Percentiles rank a stretch among this genome's conserved stretches.
Conservation (phyloP, 2,113 vertebrate genomes). For the Gopherus evgoodei region DNA sequence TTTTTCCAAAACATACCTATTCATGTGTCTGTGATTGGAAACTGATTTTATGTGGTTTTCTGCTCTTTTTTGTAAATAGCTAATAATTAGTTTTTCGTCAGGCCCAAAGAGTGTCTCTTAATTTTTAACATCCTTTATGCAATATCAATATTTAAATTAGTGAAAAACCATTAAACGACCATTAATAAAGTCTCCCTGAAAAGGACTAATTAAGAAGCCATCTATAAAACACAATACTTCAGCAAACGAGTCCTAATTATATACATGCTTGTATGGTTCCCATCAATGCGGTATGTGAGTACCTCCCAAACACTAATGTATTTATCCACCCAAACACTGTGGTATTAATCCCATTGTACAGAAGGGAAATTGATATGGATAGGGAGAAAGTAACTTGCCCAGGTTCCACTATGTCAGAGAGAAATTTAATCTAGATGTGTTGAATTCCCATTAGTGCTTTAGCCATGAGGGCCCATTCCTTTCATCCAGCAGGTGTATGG, state of each 20-base stretch:
- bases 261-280: rapidly evolving
- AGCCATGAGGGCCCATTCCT: background rate
- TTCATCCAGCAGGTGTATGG: background rate
- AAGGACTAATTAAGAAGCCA: background rate
- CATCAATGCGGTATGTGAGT: background rate
- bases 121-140: background rate
- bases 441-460: background rate
- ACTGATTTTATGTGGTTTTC: rapidly evolving
- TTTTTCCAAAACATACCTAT: background rate
- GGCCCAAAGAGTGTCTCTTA: background rate
- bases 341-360: background rate
- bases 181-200: background rate
- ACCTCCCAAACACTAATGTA: rapidly evolving
- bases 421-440: background rate
- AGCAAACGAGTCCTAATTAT: background rate
- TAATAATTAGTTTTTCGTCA: background rate
- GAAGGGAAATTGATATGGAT: background rate
- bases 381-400: background rate
- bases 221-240: background rate
- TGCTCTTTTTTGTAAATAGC: background rate
- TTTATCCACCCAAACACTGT: background rate
- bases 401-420: background rate
- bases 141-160: background rate
- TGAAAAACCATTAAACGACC: background rate
- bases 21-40: background rate